Percentiles rank a stretch among this genome's conserved stretches.
phyloP scores from a whole-genome alignment of 2,888 invertebrate species.

The Xylophagus ater region DNA sequence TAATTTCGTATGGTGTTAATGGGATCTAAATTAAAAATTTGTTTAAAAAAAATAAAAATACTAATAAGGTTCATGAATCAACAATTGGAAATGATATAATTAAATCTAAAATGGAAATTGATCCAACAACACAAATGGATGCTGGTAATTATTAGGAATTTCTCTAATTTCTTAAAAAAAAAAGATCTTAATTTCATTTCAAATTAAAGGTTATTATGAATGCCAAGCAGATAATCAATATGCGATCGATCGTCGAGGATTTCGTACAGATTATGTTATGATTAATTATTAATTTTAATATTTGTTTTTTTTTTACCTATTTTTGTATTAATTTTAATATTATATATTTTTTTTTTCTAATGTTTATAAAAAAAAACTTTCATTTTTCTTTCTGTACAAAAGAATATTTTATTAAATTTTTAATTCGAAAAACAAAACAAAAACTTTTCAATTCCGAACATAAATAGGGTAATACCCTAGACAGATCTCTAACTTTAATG shows the following conservation, averaged over 20 bases:
- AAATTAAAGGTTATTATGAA: constrained; percentile 59
- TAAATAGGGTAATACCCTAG: no score
- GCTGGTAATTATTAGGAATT: constrained; percentile 51
- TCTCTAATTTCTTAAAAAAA: not conserved
- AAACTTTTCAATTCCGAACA: no score
- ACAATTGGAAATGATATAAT: constrained; percentile 66
- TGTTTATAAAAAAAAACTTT: no score
- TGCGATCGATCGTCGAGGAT: constrained; percentile 76
- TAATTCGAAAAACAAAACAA: no score
- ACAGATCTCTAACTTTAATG: no score
- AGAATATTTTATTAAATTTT: no score
- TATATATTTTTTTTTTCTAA: no score
- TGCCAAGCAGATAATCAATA: constrained; percentile 91
- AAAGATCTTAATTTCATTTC: no score
- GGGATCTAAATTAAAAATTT: no score
- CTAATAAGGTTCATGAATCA: constrained; percentile 75
- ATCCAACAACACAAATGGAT: constrained; percentile 92
- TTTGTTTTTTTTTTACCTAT: constrained; percentile 13
- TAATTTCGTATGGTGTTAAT: no score
- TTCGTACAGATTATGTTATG: constrained; percentile 69
- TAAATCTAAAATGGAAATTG: constrained; percentile 88
- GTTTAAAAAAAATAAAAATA: not conserved
- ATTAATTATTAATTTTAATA: constrained; percentile 30
- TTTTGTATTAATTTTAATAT: no score
- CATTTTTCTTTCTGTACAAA: no score